A percentile compares a stretch with the other conserved stretches of the same genome.
These are phyloP conservation scores for Puntigrus tetrazona DNA, from an alignment of 2,113 vertebrate genomes.

Conservation along the genomic window DNA sequence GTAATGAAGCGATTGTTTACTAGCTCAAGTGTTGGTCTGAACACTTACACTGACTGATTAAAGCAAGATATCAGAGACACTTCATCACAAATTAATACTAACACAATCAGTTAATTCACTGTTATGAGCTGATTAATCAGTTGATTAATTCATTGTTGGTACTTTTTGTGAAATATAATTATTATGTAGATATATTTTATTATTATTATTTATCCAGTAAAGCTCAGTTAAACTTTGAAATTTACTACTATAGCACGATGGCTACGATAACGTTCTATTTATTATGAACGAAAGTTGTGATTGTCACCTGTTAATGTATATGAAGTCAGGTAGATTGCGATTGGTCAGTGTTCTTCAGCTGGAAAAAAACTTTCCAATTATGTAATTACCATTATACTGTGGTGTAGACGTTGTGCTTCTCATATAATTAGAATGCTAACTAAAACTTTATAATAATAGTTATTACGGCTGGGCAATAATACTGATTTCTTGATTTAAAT, in stretches of 20 bases:
- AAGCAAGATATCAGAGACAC: neutral
- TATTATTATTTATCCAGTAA: neutral
- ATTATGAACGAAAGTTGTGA: neutral
- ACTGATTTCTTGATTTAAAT: no score
- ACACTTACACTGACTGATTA: neutral
- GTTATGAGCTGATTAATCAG: constrained; percentile 4
- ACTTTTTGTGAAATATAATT: neutral
- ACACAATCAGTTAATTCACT: neutral
- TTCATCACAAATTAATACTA: neutral
- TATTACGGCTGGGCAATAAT: neutral
- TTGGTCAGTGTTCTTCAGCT: neutral
- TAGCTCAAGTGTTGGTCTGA: neutral
- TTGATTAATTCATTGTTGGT: neutral
- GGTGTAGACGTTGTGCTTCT: neutral
- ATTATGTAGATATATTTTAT: neutral
- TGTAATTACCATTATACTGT: neutral
- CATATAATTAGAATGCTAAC: neutral
- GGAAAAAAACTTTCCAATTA: neutral
- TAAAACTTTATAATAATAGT: neutral
- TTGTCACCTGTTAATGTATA: neutral
- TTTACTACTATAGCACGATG: no score
- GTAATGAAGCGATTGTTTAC: neutral
- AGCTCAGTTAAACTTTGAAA: neutral
- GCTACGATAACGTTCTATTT: neutral
- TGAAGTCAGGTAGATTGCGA: neutral